Base-by-base conservation (phyloP, 2,888 invertebrate species). In the Leucania comma region DNA sequence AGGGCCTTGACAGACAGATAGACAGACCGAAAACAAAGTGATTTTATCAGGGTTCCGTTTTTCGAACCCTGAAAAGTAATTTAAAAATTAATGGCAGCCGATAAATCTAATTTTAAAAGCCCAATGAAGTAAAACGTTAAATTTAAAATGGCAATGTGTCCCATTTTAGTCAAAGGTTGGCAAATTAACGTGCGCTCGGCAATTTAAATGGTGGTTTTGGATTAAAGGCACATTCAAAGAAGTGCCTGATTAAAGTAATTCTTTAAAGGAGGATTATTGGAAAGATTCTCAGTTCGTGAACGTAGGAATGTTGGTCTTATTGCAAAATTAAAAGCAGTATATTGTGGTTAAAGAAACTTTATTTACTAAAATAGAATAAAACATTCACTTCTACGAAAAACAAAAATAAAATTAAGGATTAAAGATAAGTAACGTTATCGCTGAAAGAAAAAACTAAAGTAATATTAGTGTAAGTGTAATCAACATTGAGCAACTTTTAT, bases 161-260 rank as follows among this genome's bases (percentile, higher is more conserved):
- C 26, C 65, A 51, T 42, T 71, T 65, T 71, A 81, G 75, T 83
- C 80, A 75, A 79, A 86, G 77, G 77, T 78, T 75, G 63, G 79
- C 80, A 84, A 87, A 86, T 87, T 83, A 85, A 81, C 81, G 82
- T 81, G 75, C 74, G 72, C 79, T 72, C 62, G 68, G 68, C 77
- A 83, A 83, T 83, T 85, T 85, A 78, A 78, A 81, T 65, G 60
- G 74, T 62, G 75, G 81, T 82, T 85, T 77, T 72, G 78, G 83
- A 86, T 85, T 85, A 84, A 83, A 86, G 80, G 82, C 61, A 60
- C 81, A 72, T 72, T 54, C 57, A 77, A 72, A 81, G 78, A 78
- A 79, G 61, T 68, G 58, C 54, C 53, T 75, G 79, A 82, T 79
- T 72, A 58, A 78, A 56, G 38, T 54, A 62, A 79, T 72, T 78